Percentiles rank a stretch among this genome's conserved stretches.
These are phyloP conservation scores for Tetraneura akinire DNA, from an alignment of 1,140 invertebrate genomes.

Conservation along the genomic window DNA sequence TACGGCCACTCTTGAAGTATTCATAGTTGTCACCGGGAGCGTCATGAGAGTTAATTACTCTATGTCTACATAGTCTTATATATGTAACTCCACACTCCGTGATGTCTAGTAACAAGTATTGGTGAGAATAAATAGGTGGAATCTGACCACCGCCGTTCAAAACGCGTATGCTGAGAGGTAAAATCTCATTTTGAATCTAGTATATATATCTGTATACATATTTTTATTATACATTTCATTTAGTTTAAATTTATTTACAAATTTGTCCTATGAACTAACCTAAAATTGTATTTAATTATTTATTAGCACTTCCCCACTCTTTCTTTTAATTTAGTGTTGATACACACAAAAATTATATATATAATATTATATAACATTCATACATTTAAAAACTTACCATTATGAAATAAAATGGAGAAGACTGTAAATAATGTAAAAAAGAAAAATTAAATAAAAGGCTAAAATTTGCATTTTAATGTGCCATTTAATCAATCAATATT, in stretches of 20 bases:
- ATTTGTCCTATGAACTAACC: too few species aligned
- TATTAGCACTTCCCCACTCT: conserved; percentile 14
- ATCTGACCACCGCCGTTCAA: too few species aligned
- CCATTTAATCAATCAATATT: conserved; percentile 41
- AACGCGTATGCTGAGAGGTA: too few species aligned
- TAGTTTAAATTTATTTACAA: conserved; percentile 19
- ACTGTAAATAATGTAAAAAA: conserved; percentile 50
- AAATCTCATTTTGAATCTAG: too few species aligned
- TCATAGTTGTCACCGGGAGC: too few species aligned
- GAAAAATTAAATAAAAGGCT: conserved; percentile 25
- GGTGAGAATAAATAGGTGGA: too few species aligned
- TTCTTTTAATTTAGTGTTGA: conserved; percentile 25
- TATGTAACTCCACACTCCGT: too few species aligned
- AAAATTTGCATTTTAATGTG: conserved; percentile 41
- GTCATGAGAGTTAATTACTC: too few species aligned
- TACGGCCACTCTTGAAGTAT: too few species aligned
- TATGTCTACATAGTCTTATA: too few species aligned
- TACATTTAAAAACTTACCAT: not conserved
- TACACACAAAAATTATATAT: conserved; percentile 11
- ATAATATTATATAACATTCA: not conserved
- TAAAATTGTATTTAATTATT: conserved; percentile 19
- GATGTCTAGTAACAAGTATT: too few species aligned
- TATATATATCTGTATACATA: not conserved
- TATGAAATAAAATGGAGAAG: conserved; percentile 23
- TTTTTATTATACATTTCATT: not conserved